Evolutionary conservation across 1,140 invertebrate species (phyloP), one percentile per base, ranked within the genome.

Genomic region (Agrypnia vestita): DNA sequence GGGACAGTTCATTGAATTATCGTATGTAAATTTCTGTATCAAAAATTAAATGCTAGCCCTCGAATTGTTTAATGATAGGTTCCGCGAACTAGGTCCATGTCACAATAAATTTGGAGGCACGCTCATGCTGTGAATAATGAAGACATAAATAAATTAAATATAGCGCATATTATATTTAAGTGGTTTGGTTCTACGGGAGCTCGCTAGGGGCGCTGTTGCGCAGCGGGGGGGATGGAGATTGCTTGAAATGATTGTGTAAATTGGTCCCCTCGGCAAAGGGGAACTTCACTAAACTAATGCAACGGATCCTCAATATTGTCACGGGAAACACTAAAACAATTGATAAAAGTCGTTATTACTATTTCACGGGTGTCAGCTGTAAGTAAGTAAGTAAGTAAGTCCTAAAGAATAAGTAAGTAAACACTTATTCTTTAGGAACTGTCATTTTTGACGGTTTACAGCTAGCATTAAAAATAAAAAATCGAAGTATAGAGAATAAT

Each of bases 121-220:
- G 71, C 12, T 12, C 4, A 35, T 25, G 17, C 9, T n/a, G 51
- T 73, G 19, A 73, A 73, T 73, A 21, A 73, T 73, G 47, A 75
- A 75, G 73, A 43, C 73, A 75, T 75, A 75, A 75, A 75, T 61
- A 21, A 73, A 55, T 55, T 13, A 35, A 13, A 64, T 64, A 64
- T 35, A 25, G 35, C 11, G 11, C 19, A 25, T 25, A 64, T 64
- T 69, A 44, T 19, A 46, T n/a, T 69, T 15, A 1, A 21, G 9
- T 47, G 12, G 64, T 69, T 47, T 35, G 47, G 43, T 71, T 46
- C 44, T 9, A 49, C 15, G 21, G 19, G 47, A 53, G 69, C 69
- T 44, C 47, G 15, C 51, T 25, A 55, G 69, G 69, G 69, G 69
- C 35, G 69, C 51, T 73, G 35, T 73, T 53, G 25, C 55, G 8